Evolutionary conservation across 1,140 invertebrate species (phyloP).

Genomic region (Drosophila insularis): DNA sequence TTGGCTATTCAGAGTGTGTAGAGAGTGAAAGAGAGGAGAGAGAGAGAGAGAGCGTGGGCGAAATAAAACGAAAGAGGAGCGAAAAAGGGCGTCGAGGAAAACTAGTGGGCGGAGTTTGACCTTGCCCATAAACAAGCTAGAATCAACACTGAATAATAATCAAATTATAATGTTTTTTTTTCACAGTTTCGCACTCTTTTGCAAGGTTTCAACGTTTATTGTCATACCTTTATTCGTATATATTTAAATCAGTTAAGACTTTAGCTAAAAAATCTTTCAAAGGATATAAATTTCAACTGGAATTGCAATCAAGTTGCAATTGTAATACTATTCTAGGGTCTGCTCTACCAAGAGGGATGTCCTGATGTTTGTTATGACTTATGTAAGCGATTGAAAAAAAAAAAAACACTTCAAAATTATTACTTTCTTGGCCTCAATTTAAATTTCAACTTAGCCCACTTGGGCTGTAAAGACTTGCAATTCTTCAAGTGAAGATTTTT

Average conservation of each 20-base stretch:
- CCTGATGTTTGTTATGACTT: no score
- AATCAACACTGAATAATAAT: conserved; percentile 10
- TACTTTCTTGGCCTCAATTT: no score
- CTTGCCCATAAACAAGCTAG: conserved; percentile 7
- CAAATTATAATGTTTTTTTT: background rate
- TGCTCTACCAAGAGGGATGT: no score
- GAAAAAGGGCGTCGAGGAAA: background rate
- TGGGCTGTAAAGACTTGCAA: no score
- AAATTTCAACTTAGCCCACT: no score
- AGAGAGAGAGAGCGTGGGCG: background rate
- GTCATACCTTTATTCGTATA: no score
- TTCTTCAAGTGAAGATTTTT: no score
- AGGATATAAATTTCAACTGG: background rate
- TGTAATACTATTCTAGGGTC: no score
- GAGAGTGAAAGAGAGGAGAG: background rate
- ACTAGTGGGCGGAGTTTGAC: background rate
- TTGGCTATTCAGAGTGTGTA: conserved; percentile 16
- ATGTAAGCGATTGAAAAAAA: no score
- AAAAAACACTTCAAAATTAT: no score
- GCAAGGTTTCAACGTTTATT: no score
- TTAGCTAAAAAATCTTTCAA: background rate
- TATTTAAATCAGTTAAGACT: background rate
- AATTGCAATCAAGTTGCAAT: background rate
- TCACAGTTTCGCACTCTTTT: no score
- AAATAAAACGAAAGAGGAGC: background rate